These are phyloP conservation scores for Colletes latitarsis DNA, from an alignment of 1,140 invertebrate genomes.

Conservation along the genomic window DNA sequence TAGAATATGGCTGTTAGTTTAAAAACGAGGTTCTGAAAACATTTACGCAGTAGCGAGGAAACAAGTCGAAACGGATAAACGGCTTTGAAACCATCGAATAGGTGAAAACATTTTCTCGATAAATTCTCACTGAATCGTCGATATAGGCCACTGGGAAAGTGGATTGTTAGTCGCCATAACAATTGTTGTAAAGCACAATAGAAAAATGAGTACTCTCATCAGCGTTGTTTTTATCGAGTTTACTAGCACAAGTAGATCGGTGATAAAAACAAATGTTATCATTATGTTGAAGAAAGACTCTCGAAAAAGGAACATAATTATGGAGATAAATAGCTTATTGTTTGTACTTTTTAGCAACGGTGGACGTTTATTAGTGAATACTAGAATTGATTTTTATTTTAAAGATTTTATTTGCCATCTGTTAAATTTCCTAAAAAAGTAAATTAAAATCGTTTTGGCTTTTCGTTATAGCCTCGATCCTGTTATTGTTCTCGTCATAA, in stretches of 20 bases:
- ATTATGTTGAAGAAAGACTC: not conserved
- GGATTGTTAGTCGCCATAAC: not conserved
- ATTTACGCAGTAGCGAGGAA: not conserved
- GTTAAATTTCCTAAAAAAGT: too few species aligned
- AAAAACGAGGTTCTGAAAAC: not conserved
- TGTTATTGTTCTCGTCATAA: too few species aligned
- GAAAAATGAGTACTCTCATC: not conserved
- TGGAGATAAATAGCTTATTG: too few species aligned
- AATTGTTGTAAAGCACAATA: not conserved
- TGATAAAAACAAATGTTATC: not conserved
- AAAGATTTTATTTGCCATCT: too few species aligned
- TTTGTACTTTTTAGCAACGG: too few species aligned
- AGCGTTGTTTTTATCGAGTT: not conserved
- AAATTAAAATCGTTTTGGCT: too few species aligned
- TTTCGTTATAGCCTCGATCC: too few species aligned
- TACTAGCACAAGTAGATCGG: not conserved
- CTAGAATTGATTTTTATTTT: too few species aligned
- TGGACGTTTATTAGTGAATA: too few species aligned
- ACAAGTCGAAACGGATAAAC: not conserved
- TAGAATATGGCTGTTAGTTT: not conserved
- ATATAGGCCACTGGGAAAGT: conserved; percentile 9
- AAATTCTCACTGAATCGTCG: conserved; percentile 13
- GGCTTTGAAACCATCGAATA: not conserved
- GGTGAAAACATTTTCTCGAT: conserved; percentile 17
- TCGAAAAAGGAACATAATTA: too few species aligned